phyloP scores from a whole-genome alignment of 2,888 invertebrate genomes.

The Aphidoletes aphidimyza region DNA sequence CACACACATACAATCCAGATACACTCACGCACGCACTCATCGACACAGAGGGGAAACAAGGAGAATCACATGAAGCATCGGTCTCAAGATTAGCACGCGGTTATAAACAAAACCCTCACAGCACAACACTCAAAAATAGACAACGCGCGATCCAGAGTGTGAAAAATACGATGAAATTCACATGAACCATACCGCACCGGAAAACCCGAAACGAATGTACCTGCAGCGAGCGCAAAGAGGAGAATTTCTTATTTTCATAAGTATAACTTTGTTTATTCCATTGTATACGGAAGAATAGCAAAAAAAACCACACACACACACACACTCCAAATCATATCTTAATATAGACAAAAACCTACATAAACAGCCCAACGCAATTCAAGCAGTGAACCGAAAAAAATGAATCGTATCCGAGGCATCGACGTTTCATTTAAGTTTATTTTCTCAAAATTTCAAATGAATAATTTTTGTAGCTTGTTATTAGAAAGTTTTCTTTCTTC shows the following conservation, averaged over 20 bases:
- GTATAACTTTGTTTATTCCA: conserved; percentile 38
- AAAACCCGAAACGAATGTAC: conserved; percentile 50
- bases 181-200: too few species aligned
- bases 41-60: too few species aligned
- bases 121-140: too few species aligned
- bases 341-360: background rate
- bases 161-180: background rate
- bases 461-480: conserved; percentile 52
- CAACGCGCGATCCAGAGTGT: too few species aligned
- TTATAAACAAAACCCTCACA: too few species aligned
- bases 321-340: too few species aligned
- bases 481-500: conserved; percentile 48
- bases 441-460: conserved; percentile 38
- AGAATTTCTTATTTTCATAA: conserved; percentile 7
- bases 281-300: conserved; percentile 7
- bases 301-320: background rate
- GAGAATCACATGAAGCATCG: too few species aligned
- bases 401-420: background rate
- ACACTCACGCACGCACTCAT: too few species aligned
- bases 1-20: too few species aligned
- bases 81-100: too few species aligned
- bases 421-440: conserved; percentile 48
- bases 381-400: background rate
- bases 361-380: background rate
- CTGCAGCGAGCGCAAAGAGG: background rate